phyloP scores from a whole-genome alignment of 2,113 vertebrate species.

The Dendropsophus ebraccatus region DNA sequence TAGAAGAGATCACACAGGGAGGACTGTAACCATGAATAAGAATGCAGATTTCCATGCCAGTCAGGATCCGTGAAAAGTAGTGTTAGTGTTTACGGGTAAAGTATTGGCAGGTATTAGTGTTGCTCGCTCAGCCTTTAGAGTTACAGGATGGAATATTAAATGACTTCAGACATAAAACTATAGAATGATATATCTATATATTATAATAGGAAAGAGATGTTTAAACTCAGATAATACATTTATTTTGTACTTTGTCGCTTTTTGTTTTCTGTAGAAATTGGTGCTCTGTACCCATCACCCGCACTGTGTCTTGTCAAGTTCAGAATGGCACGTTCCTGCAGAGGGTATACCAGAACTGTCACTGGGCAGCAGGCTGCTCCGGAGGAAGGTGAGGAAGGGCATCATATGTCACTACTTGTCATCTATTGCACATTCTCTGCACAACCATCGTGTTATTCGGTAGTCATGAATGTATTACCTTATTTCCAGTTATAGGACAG shows the following conservation, averaged over 20 bases:
- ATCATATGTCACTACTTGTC: neutral
- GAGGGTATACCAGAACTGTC: conserved; percentile 90
- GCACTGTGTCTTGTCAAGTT: conserved; percentile 87
- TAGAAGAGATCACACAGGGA: neutral
- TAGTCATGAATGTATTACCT: neutral
- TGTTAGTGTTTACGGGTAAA: neutral
- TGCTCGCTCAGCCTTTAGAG: neutral
- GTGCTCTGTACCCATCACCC: conserved; percentile 90
- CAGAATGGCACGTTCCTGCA: conserved; percentile 94
- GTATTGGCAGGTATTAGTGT: neutral
- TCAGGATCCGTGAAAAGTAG: neutral
- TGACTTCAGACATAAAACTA: too few species aligned
- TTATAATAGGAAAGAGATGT: too few species aligned
- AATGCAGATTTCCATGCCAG: neutral
- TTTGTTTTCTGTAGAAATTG: conserved; percentile 83
- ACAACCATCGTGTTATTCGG: neutral
- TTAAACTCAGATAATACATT: too few species aligned
- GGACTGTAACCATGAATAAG: neutral
- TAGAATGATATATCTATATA: too few species aligned
- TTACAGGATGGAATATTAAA: too few species aligned
- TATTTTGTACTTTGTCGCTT: neutral
- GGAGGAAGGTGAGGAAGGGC: conserved; percentile 81
- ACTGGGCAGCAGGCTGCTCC: conserved; percentile 89
- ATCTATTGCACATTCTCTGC: neutral
- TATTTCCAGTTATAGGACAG: conserved; percentile 83